phyloP scores from a whole-genome alignment of 2,888 invertebrate genomes.

The Ormyrus labotus region DNA sequence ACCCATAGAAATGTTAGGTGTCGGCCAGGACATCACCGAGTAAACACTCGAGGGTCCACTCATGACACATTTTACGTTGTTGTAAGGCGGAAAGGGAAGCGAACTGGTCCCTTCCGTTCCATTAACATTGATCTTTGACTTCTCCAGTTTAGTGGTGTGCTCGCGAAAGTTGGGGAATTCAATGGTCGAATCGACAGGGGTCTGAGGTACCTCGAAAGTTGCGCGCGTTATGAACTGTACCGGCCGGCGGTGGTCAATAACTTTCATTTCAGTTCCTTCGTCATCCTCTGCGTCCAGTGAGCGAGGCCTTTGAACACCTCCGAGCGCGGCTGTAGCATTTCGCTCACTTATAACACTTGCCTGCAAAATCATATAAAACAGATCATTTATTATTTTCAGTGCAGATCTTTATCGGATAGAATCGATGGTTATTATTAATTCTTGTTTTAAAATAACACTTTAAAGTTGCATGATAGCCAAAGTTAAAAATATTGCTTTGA shows the following conservation, averaged over 20 bases:
- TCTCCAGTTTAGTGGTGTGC: slow-evolving; percentile 68
- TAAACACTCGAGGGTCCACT: slow-evolving; percentile 68
- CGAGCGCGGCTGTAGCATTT: slow-evolving; percentile 67
- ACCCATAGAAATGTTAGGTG: slow-evolving; percentile 72
- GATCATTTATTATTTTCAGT: background rate
- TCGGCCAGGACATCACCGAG: slow-evolving; percentile 70
- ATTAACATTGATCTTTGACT: slow-evolving; percentile 69
- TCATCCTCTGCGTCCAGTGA: slow-evolving; percentile 71
- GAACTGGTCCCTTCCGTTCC: slow-evolving; percentile 64
- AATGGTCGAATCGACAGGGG: slow-evolving; percentile 70
- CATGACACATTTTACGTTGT: slow-evolving; percentile 70
- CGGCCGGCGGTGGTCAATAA: slow-evolving; percentile 71
- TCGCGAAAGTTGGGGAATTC: slow-evolving; percentile 70
- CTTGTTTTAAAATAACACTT: no score
- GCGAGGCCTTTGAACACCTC: slow-evolving; percentile 67
- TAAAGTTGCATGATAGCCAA: no score
- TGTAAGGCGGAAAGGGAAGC: slow-evolving; percentile 68
- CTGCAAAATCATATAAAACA: slow-evolving; percentile 24
- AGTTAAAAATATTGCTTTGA: no score
- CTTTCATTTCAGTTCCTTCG: slow-evolving; percentile 74
- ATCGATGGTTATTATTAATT: no score
- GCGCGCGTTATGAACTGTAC: slow-evolving; percentile 70
- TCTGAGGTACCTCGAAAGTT: slow-evolving; percentile 70
- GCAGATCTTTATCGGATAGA: background rate
- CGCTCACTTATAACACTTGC: slow-evolving; percentile 60